Evolutionary conservation across 2,113 vertebrate species (phyloP).

Genomic region (Oenanthe oenanthe): DNA sequence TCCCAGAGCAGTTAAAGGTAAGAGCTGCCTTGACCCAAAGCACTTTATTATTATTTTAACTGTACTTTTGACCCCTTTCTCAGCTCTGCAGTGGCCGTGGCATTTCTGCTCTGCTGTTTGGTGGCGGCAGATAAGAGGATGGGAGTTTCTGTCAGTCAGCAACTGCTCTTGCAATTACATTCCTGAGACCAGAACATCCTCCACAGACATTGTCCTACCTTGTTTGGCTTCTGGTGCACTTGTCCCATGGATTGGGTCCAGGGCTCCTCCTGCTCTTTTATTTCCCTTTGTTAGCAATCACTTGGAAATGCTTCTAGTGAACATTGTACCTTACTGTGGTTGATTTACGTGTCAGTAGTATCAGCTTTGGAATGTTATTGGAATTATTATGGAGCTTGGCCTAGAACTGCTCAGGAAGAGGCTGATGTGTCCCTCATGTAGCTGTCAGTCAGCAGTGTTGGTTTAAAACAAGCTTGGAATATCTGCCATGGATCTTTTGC

Average conservation of each 20-base stretch:
- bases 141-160: not conserved
- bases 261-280: not conserved
- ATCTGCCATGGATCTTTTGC: not conserved
- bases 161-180: accelerated
- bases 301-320: not conserved
- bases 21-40: not conserved
- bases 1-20: not conserved
- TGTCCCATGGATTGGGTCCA: not conserved
- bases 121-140: not conserved
- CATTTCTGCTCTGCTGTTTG: not conserved
- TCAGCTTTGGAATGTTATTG: not conserved
- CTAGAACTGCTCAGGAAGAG: not conserved
- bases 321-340: accelerated
- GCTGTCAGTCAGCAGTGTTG: not conserved
- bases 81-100: accelerated
- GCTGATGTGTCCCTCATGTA: not conserved
- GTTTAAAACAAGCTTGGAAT: not conserved
- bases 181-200: not conserved
- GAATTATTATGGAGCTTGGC: not conserved
- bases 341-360: accelerated
- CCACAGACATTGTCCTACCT: not conserved
- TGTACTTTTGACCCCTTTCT: not conserved
- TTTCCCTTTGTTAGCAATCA: not conserved
- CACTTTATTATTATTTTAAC: not conserved
- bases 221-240: accelerated